A percentile compares a stretch with the other conserved stretches of the same genome.
phyloP scores from a whole-genome alignment of 37 sponge, comb jelly and placozoan genomes.

The Geodia barretti region DNA sequence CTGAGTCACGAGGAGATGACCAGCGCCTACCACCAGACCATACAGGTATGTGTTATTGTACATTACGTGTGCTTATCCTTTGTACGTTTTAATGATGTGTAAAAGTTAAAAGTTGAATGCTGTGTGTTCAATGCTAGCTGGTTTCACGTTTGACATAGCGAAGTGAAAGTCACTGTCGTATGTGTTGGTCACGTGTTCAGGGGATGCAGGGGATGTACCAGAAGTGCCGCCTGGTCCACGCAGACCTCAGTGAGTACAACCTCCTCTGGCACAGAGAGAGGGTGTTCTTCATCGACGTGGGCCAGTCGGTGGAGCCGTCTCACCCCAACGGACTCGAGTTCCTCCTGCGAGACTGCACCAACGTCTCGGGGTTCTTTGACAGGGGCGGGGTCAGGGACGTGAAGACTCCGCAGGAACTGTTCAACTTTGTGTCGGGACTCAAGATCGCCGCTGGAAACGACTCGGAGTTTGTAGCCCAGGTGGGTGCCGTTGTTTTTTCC shows the following conservation, averaged over 20 bases:
- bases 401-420: slow-evolving; percentile 62
- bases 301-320: slow-evolving; percentile 94
- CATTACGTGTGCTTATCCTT: too few species aligned
- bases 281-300: slow-evolving; percentile 91
- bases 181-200: too few species aligned
- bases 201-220: slow-evolving; percentile 84
- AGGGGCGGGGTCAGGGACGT: slow-evolving; percentile 44
- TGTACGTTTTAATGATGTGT: too few species aligned
- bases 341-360: slow-evolving; percentile 88
- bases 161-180: background rate
- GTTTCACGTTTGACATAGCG: background rate
- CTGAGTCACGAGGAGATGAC: slow-evolving; percentile 60
- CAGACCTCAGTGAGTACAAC: slow-evolving; percentile 97
- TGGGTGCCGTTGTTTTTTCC: too few species aligned
- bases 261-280: slow-evolving; percentile 87
- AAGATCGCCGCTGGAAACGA: slow-evolving; percentile 42
- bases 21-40: slow-evolving; percentile 88
- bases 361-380: slow-evolving; percentile 79
- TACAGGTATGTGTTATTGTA: slow-evolving; percentile 41
- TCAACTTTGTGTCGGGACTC: slow-evolving; percentile 71
- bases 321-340: slow-evolving; percentile 88
- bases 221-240: slow-evolving; percentile 84
- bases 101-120: background rate
- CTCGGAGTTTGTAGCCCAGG: slow-evolving; percentile 60
- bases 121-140: background rate